These are phyloP conservation scores for Myrmecophaga tridactyla DNA, from an alignment of 2,113 vertebrate genomes.

Conservation along the genomic window DNA sequence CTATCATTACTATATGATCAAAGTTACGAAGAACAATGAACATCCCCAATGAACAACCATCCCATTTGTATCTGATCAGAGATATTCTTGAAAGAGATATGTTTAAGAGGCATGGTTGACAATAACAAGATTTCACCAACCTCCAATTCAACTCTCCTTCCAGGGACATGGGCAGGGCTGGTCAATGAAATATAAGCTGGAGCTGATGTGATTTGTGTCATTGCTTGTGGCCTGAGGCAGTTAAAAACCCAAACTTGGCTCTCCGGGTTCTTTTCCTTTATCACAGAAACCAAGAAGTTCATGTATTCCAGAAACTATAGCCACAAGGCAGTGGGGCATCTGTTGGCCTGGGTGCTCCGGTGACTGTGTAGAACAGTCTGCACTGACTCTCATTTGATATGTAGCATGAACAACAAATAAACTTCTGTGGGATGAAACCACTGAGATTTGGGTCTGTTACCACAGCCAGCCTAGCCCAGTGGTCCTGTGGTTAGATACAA, in stretches of 20 bases:
- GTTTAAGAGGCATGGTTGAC: too few relatives aligned
- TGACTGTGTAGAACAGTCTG: neutral
- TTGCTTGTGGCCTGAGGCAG: neutral
- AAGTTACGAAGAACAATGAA: neutral
- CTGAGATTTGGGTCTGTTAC: too few relatives aligned
- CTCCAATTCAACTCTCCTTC: neutral
- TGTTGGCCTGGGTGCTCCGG: neutral
- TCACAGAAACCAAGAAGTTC: neutral
- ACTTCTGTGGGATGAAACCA: neutral
- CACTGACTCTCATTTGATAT: neutral
- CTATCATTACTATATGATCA: neutral
- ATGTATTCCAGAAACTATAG: neutral
- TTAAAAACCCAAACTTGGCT: neutral
- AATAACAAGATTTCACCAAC: too few relatives aligned
- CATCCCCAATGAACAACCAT: too few relatives aligned
- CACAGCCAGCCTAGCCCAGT: neutral
- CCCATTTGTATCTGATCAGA: neutral
- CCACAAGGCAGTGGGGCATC: neutral
- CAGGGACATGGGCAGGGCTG: neutral
- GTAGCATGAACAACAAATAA: neutral
- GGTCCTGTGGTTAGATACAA: neutral
- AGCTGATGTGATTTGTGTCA: neutral
- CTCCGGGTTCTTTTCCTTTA: neutral
- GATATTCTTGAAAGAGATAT: neutral
- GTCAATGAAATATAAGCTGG: neutral